Conservation (phyloP, 2,113 vertebrate genomes). For the Planiliza haematocheilus region DNA sequence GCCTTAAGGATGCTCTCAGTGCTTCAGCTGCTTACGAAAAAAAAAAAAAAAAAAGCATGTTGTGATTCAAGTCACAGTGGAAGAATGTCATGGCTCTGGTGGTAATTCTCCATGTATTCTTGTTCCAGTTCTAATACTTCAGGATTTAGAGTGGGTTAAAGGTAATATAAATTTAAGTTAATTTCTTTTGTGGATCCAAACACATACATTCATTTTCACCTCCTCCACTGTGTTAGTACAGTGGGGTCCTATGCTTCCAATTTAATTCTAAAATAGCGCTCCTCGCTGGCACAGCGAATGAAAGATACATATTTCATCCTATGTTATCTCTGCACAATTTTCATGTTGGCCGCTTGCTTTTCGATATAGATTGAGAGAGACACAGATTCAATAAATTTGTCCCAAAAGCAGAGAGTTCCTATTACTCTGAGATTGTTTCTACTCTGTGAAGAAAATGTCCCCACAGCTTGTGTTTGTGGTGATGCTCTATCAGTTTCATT, state of each 20-base stretch:
- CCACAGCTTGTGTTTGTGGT: constrained; percentile 45
- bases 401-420: constrained; percentile 27
- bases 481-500: constrained; percentile 65
- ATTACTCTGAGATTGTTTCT: constrained; percentile 40
- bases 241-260: neutral
- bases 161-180: constrained; percentile 6
- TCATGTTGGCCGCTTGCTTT: constrained; percentile 5
- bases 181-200: constrained; percentile 37
- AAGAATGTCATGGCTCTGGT: constrained; percentile 35
- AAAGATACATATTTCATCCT: constrained; percentile 15
- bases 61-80: constrained; percentile 42
- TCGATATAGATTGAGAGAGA: constrained; percentile 22
- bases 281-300: neutral
- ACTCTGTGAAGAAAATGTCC: constrained; percentile 46
- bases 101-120: constrained; percentile 30
- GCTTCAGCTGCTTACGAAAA: constrained; percentile 39
- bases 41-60: constrained; percentile 40
- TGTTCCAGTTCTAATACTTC: constrained; percentile 25
- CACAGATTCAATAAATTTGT: constrained; percentile 48
- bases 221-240: neutral
- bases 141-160: constrained; percentile 11
- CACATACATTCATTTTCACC: neutral
- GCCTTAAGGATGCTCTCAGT: constrained; percentile 44
- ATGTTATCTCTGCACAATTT: neutral
- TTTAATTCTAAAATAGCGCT: constrained; percentile 10